A percentile compares a stretch with the other conserved stretches of the same genome.
Conservation (phyloP, 2,113 vertebrate genomes). For the Oryzias javanicus region DNA sequence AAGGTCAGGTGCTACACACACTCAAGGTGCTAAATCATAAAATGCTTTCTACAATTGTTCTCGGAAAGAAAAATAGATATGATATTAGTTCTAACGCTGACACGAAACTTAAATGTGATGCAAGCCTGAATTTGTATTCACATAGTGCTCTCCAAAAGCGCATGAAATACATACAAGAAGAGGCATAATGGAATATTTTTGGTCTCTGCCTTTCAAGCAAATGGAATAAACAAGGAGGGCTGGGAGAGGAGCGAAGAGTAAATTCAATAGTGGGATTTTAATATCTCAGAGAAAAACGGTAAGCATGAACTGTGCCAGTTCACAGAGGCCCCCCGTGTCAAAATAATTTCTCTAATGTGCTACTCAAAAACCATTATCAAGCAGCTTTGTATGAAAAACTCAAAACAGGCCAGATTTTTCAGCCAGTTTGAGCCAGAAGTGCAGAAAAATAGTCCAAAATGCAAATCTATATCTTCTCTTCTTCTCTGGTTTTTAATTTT, state of each 20-base stretch:
- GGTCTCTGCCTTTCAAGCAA: slow-evolving; percentile 20
- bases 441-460: no score
- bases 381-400: slow-evolving; percentile 26
- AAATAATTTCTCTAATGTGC: slow-evolving; percentile 38
- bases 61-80: slow-evolving; percentile 29
- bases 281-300: slow-evolving; percentile 40
- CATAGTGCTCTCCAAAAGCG: slow-evolving; percentile 21
- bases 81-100: slow-evolving; percentile 14
- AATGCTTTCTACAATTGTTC: slow-evolving; percentile 35
- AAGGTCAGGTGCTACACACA: slow-evolving; percentile 30
- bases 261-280: slow-evolving; percentile 46
- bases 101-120: slow-evolving; percentile 18
- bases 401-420: no score
- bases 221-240: slow-evolving; percentile 33
- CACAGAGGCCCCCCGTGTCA: slow-evolving; percentile 17
- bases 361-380: slow-evolving; percentile 37
- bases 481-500: no score
- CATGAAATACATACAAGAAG: slow-evolving; percentile 40
- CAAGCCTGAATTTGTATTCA: slow-evolving; percentile 45
- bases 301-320: slow-evolving; percentile 27
- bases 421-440: no score
- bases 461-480: no score
- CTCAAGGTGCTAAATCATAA: slow-evolving; percentile 27
- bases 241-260: slow-evolving; percentile 11
- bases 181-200: slow-evolving; percentile 48